A percentile compares a stretch with the other conserved stretches of the same genome.
These are phyloP conservation scores for Heliocidaris tuberculata DNA, from an alignment of 35 echinoderm and acorn worm genomes.

Conservation along the genomic window DNA sequence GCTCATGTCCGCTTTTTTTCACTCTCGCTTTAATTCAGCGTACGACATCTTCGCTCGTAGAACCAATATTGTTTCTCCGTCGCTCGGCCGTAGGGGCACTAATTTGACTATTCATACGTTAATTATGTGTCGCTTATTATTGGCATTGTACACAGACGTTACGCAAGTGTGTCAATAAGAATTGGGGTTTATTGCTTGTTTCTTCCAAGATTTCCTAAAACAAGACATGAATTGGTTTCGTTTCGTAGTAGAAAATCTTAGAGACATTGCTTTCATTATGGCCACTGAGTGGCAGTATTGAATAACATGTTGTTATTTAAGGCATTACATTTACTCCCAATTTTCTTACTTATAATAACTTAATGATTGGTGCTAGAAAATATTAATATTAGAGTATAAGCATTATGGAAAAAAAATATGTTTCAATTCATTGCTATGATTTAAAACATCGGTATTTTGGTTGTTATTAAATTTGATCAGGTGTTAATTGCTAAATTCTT, in stretches of 20 bases:
- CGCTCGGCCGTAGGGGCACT: not conserved
- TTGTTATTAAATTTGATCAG: too few species aligned
- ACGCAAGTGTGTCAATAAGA: slow-evolving; percentile 30
- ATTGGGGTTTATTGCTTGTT: not conserved
- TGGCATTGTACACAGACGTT: slow-evolving; percentile 3
- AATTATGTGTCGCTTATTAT: slow-evolving; percentile 22
- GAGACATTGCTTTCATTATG: not conserved
- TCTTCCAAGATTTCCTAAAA: not conserved
- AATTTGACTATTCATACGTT: slow-evolving; percentile 53
- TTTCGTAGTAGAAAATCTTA: not conserved
- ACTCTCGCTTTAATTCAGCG: not conserved
- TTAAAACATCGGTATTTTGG: too few species aligned
- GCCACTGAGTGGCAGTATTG: not conserved
- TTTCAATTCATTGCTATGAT: not conserved
- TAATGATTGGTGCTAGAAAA: too few species aligned
- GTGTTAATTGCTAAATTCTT: too few species aligned
- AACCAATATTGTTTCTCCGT: not conserved
- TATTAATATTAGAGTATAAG: too few species aligned
- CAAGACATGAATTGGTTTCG: not conserved
- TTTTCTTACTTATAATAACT: too few species aligned
- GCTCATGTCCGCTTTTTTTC: not conserved
- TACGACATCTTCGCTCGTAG: not conserved
- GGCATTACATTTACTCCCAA: not conserved
- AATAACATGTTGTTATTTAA: not conserved
- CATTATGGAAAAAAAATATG: not conserved